phyloP scores from a whole-genome alignment of 92 coral and sea anemone genomes.

The Parazoanthus darwini region DNA sequence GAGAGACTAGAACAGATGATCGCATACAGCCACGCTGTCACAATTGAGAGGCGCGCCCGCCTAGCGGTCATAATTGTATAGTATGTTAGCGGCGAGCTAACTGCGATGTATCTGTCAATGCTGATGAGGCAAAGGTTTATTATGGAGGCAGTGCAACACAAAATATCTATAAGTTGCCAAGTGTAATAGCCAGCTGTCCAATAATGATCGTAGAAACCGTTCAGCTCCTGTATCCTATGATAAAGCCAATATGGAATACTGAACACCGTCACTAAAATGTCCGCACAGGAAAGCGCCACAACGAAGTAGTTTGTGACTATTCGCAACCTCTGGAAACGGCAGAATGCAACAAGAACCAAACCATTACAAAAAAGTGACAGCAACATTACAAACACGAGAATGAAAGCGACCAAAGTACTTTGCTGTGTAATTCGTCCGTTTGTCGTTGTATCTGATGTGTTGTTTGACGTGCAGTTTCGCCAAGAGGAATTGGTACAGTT shows the following conservation, averaged over 20 bases:
- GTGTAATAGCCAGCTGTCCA: constrained; percentile 57
- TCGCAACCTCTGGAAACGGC: constrained; percentile 66
- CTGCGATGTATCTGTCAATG: constrained; percentile 73
- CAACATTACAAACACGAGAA: constrained; percentile 56
- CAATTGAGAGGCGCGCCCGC: constrained; percentile 65
- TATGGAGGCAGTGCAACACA: constrained; percentile 84
- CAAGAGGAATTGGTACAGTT: constrained; percentile 1
- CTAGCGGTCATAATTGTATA: constrained; percentile 64
- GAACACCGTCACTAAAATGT: constrained; percentile 63
- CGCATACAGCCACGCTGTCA: constrained; percentile 73
- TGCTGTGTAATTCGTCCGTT: background rate
- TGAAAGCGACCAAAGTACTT: background rate
- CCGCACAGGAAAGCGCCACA: constrained; percentile 79
- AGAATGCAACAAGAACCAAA: constrained; percentile 68
- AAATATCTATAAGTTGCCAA: constrained; percentile 77
- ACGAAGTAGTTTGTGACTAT: constrained; percentile 81
- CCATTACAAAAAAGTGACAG: constrained; percentile 74
- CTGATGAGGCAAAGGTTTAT: constrained; percentile 76
- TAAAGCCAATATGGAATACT: constrained; percentile 75
- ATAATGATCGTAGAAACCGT: constrained; percentile 3
- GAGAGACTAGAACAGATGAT: constrained; percentile 69
- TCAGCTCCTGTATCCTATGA: constrained; percentile 35
- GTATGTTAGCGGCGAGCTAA: constrained; percentile 73
- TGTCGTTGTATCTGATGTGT: background rate
- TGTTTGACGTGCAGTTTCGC: background rate